Evolutionary conservation across 2,113 vertebrate species (phyloP).

Genomic region (Elephas maximus): DNA sequence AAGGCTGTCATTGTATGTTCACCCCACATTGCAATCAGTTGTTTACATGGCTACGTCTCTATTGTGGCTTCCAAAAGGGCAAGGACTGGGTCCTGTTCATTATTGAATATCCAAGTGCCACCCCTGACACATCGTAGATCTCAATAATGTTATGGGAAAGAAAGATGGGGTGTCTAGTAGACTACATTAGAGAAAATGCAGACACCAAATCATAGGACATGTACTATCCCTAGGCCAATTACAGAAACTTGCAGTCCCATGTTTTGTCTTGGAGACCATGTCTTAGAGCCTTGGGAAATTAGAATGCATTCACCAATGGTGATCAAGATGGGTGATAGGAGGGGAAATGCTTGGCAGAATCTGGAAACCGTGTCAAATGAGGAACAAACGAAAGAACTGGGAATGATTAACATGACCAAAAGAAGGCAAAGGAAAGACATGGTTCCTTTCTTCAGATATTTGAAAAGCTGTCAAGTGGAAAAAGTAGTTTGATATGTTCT

Average conservation of each 20-base stretch:
- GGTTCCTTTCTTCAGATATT: constrained; percentile 54
- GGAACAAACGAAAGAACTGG: constrained; percentile 76
- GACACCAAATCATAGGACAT: neutral
- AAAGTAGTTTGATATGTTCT: constrained; percentile 64
- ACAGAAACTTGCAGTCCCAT: neutral
- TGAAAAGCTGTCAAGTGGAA: constrained; percentile 68
- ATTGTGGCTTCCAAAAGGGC: neutral
- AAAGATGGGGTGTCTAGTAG: neutral
- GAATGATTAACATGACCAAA: constrained; percentile 74
- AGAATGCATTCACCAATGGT: neutral
- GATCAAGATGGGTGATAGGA: constrained; percentile 10
- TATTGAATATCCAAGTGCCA: neutral
- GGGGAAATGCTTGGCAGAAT: constrained; percentile 60
- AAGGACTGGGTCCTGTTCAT: neutral
- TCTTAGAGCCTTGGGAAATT: constrained; percentile 40
- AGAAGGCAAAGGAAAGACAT: constrained; percentile 69
- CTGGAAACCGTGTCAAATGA: constrained; percentile 78
- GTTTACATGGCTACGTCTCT: neutral
- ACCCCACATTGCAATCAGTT: neutral
- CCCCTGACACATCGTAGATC: neutral
- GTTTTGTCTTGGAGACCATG: neutral
- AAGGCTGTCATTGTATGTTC: neutral
- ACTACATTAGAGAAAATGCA: neutral
- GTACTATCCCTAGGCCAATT: neutral
- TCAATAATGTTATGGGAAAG: neutral